These are phyloP conservation scores for Falco columbarius DNA, from an alignment of 2,797 vertebrate species.

Conservation along the genomic window DNA sequence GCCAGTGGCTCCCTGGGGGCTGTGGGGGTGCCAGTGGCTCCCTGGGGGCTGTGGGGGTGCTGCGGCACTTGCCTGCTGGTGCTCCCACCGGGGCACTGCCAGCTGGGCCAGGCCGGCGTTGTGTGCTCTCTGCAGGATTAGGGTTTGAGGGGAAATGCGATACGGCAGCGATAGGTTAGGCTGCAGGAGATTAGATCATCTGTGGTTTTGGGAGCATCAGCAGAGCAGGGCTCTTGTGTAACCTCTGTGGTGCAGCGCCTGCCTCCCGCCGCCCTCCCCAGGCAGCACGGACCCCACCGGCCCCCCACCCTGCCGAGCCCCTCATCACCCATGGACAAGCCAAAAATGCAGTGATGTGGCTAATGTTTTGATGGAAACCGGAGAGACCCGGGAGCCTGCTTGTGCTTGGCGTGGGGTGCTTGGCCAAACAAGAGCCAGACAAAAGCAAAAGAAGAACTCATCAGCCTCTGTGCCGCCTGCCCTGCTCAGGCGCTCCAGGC, in stretches of 20 bases:
- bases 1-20: not conserved
- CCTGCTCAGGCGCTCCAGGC: not conserved
- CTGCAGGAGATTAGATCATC: not conserved
- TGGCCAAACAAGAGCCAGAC: not conserved
- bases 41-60: not conserved
- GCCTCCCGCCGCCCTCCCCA: not conserved
- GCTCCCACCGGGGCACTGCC: accelerated
- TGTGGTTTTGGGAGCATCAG: not conserved
- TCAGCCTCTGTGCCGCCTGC: too few relatives aligned
- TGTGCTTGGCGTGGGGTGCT: accelerated
- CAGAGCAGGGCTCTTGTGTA: not conserved
- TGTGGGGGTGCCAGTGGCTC: too few relatives aligned
- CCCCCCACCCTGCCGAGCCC: not conserved
- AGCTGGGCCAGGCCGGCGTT: accelerated
- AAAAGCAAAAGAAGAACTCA: not conserved
- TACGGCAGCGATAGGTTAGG: not conserved
- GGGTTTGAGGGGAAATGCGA: not conserved
- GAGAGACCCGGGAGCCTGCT: accelerated
- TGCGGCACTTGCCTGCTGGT: accelerated
- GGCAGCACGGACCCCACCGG: not conserved
- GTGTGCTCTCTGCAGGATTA: not conserved
- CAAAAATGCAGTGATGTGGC: accelerated
- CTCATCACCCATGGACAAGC: not conserved
- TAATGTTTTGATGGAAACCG: not conserved
- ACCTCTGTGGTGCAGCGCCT: not conserved